Percentiles rank a stretch among this genome's conserved stretches.
phyloP scores from a whole-genome alignment of 2,888 invertebrate species.

The Petrolisthes cinctipes region DNA sequence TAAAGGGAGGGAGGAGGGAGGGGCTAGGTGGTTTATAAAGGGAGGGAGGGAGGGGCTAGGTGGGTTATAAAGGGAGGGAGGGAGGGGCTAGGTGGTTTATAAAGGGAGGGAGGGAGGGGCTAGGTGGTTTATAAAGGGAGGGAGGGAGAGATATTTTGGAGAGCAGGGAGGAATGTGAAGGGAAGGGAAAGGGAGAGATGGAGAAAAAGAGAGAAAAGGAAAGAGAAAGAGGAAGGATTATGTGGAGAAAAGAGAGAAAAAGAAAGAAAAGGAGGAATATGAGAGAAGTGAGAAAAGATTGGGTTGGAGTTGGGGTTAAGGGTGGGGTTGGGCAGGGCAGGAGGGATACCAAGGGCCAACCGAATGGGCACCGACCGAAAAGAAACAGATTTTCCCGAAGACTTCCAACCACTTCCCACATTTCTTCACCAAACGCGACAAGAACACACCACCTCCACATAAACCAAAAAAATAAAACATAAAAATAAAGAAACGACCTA shows the following conservation, averaged over 20 bases:
- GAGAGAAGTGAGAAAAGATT: neutral
- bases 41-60: no score
- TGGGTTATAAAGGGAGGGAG: no score
- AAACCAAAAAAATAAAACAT: no score
- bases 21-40: no score
- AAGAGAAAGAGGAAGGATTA: neutral
- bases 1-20: no score
- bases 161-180: neutral
- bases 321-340: neutral
- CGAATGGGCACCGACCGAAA: neutral
- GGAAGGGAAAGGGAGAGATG: neutral
- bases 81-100: neutral
- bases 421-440: no score
- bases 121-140: neutral
- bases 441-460: no score
- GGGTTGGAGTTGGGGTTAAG: neutral
- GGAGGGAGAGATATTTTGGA: neutral
- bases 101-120: constrained; percentile 11
- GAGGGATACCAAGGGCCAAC: neutral
- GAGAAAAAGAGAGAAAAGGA: neutral
- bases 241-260: neutral
- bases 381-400: neutral
- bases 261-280: neutral
- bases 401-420: no score
- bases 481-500: no score